Conservation (phyloP, 2,797 vertebrate species). For the Aulostomus chinensis region DNA sequence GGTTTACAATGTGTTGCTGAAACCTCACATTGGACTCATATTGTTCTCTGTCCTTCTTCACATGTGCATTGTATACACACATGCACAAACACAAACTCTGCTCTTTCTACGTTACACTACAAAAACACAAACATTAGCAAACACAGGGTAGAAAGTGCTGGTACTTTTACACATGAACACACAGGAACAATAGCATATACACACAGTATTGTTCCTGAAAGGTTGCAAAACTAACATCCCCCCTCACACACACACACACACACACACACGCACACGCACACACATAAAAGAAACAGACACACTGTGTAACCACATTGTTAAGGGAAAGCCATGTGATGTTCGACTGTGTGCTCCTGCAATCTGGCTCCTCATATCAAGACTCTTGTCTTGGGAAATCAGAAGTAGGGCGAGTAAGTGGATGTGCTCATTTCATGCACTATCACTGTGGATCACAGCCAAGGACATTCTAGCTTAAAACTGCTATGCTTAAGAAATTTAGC, state of each 20-base stretch:
- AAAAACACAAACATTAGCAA: conserved; percentile 20
- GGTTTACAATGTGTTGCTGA: background rate
- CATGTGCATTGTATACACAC: conserved; percentile 8
- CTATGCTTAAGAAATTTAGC: conserved; percentile 52
- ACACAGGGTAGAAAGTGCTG: conserved; percentile 58
- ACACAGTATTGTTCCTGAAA: conserved; percentile 43
- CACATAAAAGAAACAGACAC: conserved; percentile 19
- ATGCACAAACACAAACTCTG: background rate
- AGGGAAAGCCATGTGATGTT: conserved; percentile 29
- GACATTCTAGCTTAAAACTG: conserved; percentile 63
- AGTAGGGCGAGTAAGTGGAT: conserved; percentile 68
- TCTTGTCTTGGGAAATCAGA: conserved; percentile 69
- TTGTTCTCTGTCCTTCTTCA: conserved; percentile 4
- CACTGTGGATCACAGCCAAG: conserved; percentile 68
- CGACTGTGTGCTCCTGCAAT: conserved; percentile 29
- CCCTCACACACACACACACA: background rate
- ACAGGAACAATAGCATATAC: conserved; percentile 43
- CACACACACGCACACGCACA: conserved; percentile 10
- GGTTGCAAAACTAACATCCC: conserved; percentile 37
- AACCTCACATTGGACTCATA: background rate
- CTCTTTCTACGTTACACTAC: conserved; percentile 24
- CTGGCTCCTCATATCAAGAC: conserved; percentile 42
- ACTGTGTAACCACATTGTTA: conserved; percentile 20
- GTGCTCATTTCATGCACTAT: conserved; percentile 70
- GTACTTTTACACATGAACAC: conserved; percentile 31